These are phyloP conservation scores for Venustaconcha ellipsiformis DNA, from an alignment of 1,140 invertebrate species.

Conservation along the genomic window DNA sequence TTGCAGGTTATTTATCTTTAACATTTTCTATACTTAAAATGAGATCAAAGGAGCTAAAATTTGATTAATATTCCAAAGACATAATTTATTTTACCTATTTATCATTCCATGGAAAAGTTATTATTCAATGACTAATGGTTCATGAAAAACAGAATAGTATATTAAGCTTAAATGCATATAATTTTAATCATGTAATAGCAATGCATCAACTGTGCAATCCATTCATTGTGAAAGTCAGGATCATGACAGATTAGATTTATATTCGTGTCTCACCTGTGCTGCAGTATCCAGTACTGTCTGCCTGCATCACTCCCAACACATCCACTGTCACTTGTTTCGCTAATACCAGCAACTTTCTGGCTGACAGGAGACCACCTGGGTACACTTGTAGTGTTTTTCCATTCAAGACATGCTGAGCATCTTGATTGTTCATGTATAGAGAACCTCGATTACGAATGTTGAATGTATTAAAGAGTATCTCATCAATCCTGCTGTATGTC, in stretches of 20 bases:
- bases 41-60: too few relatives aligned
- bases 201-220: not conserved
- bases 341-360: conserved; percentile 37
- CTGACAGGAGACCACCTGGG: conserved; percentile 39
- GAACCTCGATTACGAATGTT: conserved; percentile 54
- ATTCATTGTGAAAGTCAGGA: not conserved
- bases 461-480: conserved; percentile 45
- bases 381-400: conserved; percentile 39
- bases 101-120: too few relatives aligned
- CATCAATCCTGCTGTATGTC: conserved; percentile 40
- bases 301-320: conserved; percentile 46
- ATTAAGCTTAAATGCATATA: too few relatives aligned
- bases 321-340: conserved; percentile 45
- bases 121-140: too few relatives aligned
- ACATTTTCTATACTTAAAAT: too few relatives aligned
- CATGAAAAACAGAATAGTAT: too few relatives aligned
- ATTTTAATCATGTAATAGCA: too few relatives aligned
- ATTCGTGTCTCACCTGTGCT: conserved; percentile 33
- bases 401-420: conserved; percentile 31
- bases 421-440: conserved; percentile 46
- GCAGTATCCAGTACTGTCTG: conserved; percentile 46
- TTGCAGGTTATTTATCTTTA: too few relatives aligned
- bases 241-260: not conserved
- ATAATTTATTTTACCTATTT: too few relatives aligned
- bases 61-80: too few relatives aligned